phyloP scores from a whole-genome alignment of 2,888 invertebrate species.

The Pandemis cinnamomeana region DNA sequence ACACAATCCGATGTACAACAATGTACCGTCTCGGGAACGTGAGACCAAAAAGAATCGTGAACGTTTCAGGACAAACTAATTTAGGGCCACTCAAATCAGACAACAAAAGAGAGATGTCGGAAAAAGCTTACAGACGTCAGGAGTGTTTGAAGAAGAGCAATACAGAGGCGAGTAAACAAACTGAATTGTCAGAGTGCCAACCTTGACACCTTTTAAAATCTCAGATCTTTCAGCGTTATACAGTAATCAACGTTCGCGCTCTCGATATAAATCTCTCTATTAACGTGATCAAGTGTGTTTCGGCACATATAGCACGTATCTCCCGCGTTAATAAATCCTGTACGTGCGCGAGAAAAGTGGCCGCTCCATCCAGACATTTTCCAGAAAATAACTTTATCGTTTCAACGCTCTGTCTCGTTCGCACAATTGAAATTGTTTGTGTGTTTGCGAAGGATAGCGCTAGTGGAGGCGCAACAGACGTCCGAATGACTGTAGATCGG shows the following conservation, averaged over 20 bases:
- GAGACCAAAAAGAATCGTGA: slow-evolving; percentile 11
- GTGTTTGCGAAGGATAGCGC: slow-evolving; percentile 31
- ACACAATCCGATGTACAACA: slow-evolving; percentile 22
- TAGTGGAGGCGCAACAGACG: slow-evolving; percentile 32
- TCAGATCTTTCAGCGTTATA: slow-evolving; percentile 34
- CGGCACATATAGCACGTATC: slow-evolving; percentile 55
- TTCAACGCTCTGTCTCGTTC: slow-evolving; percentile 14
- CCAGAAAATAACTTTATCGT: slow-evolving; percentile 18
- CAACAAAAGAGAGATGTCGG: slow-evolving; percentile 15
- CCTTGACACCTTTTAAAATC: slow-evolving; percentile 34
- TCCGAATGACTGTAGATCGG: slow-evolving; percentile 36
- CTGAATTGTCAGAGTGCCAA: slow-evolving; percentile 31
- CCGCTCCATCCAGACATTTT: slow-evolving; percentile 22
- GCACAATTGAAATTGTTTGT: slow-evolving; percentile 11
- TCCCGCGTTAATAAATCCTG: slow-evolving; percentile 57
- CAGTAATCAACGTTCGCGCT: slow-evolving; percentile 17
- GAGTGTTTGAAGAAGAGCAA: slow-evolving; percentile 20
- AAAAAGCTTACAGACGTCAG: slow-evolving; percentile 14
- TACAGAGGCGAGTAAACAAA: slow-evolving; percentile 23
- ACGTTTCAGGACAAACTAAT: slow-evolving; percentile 11
- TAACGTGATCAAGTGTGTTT: slow-evolving; percentile 63
- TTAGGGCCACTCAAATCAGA: slow-evolving; percentile 10
- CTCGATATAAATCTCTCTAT: slow-evolving; percentile 53
- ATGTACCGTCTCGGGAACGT: slow-evolving; percentile 4
- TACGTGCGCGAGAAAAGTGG: slow-evolving; percentile 49